A percentile compares a stretch with the other conserved stretches of the same genome.
Conservation (phyloP, 1,140 invertebrate species). For the Drosophila serrata region DNA sequence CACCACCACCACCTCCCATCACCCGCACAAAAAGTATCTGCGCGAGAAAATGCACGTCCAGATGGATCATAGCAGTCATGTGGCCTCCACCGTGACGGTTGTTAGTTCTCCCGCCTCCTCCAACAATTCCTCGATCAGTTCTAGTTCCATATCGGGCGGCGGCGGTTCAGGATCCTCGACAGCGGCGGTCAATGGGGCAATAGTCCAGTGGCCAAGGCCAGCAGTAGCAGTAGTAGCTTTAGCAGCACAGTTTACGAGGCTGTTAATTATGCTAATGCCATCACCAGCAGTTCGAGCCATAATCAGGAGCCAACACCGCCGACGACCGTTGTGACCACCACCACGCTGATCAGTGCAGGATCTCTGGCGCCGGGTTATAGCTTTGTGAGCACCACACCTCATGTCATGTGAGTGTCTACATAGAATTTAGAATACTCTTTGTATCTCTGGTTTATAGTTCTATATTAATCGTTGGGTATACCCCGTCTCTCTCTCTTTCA, state of each 20-base stretch:
- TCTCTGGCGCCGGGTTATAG: conserved; percentile 55
- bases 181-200: conserved; percentile 79
- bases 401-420: conserved; percentile 62
- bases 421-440: background rate
- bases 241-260: conserved; percentile 64
- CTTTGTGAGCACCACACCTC: conserved; percentile 55
- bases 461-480: background rate
- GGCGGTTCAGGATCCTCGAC: conserved; percentile 60
- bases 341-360: conserved; percentile 42
- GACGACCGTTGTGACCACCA: conserved; percentile 7
- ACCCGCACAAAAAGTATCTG: conserved; percentile 83
- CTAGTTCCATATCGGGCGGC: conserved; percentile 34
- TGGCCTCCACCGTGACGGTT: conserved; percentile 78
- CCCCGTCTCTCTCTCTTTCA: conserved; percentile 22
- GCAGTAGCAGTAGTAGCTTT: conserved; percentile 34
- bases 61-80: conserved; percentile 60
- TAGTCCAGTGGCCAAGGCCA: conserved; percentile 68
- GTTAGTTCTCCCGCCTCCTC: conserved; percentile 82
- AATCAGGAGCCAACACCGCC: conserved; percentile 10
- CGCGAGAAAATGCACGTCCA: conserved; percentile 82
- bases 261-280: conserved; percentile 57
- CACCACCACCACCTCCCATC: conserved; percentile 67
- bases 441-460: background rate
- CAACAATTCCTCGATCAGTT: conserved; percentile 72
- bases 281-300: conserved; percentile 32